Evolutionary conservation across 2,797 vertebrate species (phyloP), one percentile per base, ranked within the genome.

Genomic region (Antrozous pallidus): DNA sequence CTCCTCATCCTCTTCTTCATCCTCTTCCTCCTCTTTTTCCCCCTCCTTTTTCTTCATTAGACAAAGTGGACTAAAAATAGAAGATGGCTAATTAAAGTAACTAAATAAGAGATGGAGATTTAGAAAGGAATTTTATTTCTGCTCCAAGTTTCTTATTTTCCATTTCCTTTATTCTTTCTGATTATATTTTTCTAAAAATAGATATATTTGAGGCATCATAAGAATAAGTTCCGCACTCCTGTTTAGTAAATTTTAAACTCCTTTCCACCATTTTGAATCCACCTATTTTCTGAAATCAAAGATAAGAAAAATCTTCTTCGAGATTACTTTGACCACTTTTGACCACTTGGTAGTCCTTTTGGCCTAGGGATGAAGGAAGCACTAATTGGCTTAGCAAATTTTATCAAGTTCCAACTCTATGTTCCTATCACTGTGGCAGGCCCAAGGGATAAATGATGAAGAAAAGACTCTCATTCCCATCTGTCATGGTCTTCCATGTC

Each of bases 141-240:
- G 3, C 10, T 84, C 3, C 22, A 73, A 22, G 18, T 75, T 93
- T 77, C 36, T 49, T 61, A 31, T 79, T 65, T 71, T 69, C 20
- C 28, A 58, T 74, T 88, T 79, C 36, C 45, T 13, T 28, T 31
- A 77, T 69, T 79, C 11, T 87, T 91, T 94, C 51, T 91, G 42
- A 78, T 86, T 92, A 83, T 87, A 61, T 73, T 73, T 82, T 82
- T 74, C 77, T 75, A 45, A 49, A 94, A 95, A 82, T 49, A 82
- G 10, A 70, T 65, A 17, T 28, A 84, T 33, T 28, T 70, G 38
- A 86, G 65, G 38, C 61, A 54, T 49, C 47, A 65, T 22, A 10
- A 86, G 69, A 28, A 47, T 9, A 78, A 49, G 45, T 75, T 18
- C n/a, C 61, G 3, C 1, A 26, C 18, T 63, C 26, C 13, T 45